Percentiles rank a stretch among this genome's conserved stretches.
Evolutionary conservation across 2,888 invertebrate species (phyloP).

Genomic region (Asteroscopus sphinx): DNA sequence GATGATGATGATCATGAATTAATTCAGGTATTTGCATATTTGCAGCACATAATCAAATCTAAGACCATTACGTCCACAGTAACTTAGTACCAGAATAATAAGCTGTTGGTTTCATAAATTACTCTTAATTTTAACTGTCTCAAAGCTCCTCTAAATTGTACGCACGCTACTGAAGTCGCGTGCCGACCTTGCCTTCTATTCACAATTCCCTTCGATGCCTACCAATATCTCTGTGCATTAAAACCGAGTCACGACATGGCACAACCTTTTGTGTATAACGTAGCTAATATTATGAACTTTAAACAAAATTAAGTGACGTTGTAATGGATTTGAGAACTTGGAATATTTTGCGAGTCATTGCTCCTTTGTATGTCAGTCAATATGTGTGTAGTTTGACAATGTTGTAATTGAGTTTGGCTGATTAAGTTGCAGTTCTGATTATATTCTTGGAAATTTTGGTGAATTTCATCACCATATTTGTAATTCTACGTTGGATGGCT

Average conservation of each 20-base stretch:
- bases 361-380: slow-evolving; percentile 21
- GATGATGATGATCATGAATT: too few species aligned
- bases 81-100: too few species aligned
- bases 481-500: too few species aligned
- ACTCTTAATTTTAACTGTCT: too few species aligned
- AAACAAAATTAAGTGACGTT: slow-evolving; percentile 56
- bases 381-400: slow-evolving; percentile 18
- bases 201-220: slow-evolving; percentile 63
- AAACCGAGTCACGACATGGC: slow-evolving; percentile 65
- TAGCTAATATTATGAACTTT: slow-evolving; percentile 56
- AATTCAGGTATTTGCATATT: too few species aligned
- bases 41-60: too few species aligned
- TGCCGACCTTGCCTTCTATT: slow-evolving; percentile 65
- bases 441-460: neutral
- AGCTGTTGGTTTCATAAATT: too few species aligned
- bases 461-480: too few species aligned
- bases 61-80: too few species aligned
- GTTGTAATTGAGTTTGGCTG: slow-evolving; percentile 1
- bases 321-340: slow-evolving; percentile 50
- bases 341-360: slow-evolving; percentile 46
- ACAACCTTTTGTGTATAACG: slow-evolving; percentile 48
- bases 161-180: slow-evolving; percentile 60
- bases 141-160: slow-evolving; percentile 1
- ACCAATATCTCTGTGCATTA: slow-evolving; percentile 62
- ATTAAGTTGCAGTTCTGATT: slow-evolving; percentile 13